phyloP scores from a whole-genome alignment of 2,888 invertebrate genomes.

The Gonocerus acuteangulatus region DNA sequence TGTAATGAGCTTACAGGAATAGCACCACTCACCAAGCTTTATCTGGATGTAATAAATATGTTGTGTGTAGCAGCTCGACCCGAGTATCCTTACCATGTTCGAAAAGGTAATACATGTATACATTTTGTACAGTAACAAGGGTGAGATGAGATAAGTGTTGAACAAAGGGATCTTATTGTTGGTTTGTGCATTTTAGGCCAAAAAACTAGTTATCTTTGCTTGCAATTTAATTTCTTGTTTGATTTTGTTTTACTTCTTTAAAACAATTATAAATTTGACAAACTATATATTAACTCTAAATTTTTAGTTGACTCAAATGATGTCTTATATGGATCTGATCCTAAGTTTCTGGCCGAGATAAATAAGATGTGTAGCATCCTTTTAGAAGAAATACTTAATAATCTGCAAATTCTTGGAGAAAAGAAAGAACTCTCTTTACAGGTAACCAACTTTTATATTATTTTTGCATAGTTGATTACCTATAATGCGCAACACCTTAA shows the following conservation, averaged over 20 bases:
- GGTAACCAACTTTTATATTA: constrained; percentile 37
- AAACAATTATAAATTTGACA: too few species aligned
- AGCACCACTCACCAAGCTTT: constrained; percentile 58
- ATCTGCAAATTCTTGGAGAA: constrained; percentile 60
- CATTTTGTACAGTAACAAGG: neutral
- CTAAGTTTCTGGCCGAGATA: constrained; percentile 73
- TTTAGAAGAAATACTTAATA: constrained; percentile 64
- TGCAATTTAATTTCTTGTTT: neutral
- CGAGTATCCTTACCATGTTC: constrained; percentile 75
- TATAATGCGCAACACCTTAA: too few species aligned
- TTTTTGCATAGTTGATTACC: too few species aligned
- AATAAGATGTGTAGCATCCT: constrained; percentile 68
- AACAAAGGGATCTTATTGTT: neutral
- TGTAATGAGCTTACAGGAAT: constrained; percentile 63
- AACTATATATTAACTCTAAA: too few species aligned
- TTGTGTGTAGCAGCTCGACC: constrained; percentile 73
- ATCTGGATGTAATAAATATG: constrained; percentile 68
- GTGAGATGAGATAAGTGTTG: neutral
- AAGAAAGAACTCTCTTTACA: constrained; percentile 60
- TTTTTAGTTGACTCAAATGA: constrained; percentile 85
- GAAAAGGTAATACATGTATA: constrained; percentile 53
- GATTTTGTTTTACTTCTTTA: neutral
- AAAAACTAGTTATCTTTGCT: too few species aligned
- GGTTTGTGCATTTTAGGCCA: too few species aligned
- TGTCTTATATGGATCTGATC: constrained; percentile 79